phyloP scores from a whole-genome alignment of 2,113 vertebrate genomes.

The Bos taurus region DNA sequence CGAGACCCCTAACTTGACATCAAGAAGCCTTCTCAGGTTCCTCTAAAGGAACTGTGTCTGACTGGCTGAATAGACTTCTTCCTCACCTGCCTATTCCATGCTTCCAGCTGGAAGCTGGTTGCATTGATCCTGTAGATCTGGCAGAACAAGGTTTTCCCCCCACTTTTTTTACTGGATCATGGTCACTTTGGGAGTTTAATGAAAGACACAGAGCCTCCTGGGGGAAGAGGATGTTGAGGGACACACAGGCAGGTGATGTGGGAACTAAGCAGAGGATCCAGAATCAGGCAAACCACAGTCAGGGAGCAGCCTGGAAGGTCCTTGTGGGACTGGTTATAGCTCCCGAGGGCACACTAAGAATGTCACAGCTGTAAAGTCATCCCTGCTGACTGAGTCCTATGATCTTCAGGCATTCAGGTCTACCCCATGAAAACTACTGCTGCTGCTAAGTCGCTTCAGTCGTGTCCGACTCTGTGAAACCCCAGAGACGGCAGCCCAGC shows the following conservation, averaged over 20 bases:
- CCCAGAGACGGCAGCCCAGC: no score
- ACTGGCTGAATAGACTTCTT: neutral
- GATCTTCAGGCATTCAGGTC: neutral
- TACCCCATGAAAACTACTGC: neutral
- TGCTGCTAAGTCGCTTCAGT: no score
- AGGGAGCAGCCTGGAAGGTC: neutral
- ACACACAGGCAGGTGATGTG: neutral
- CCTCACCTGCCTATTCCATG: neutral
- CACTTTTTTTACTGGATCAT: neutral
- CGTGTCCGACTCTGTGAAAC: no score
- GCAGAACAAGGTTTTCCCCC: neutral
- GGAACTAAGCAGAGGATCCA: neutral
- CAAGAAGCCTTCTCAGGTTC: neutral
- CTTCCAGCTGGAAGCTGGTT: neutral
- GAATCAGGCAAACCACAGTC: neutral
- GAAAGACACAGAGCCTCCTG: neutral
- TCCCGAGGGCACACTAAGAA: neutral
- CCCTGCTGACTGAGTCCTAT: neutral
- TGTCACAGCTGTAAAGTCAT: neutral
- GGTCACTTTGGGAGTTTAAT: neutral
- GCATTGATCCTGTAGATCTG: neutral
- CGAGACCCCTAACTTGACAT: neutral
- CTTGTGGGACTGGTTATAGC: fast-evolving
- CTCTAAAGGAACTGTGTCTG: neutral
- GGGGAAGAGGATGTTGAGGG: neutral